Base-by-base conservation (phyloP, 2,113 vertebrate species). In the Cynocephalus volans region DNA sequence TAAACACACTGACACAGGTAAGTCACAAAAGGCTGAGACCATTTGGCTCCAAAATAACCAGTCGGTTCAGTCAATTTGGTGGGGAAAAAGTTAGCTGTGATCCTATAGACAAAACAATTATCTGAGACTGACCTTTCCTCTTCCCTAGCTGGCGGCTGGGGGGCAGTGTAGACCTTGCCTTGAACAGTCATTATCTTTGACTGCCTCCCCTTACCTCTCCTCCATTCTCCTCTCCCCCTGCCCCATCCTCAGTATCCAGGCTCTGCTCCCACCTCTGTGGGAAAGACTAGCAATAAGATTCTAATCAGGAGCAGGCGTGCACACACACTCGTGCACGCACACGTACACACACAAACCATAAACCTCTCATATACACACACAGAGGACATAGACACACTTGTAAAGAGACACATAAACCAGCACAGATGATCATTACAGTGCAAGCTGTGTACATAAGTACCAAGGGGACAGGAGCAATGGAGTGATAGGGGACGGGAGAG, bases 41-140 rank as follows among this genome's bases (percentile, higher is more conserved):
- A 75, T 26, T 45, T 73, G 80, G 75, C 69, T 87, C 50, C 72
- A 72, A 77, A 88, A 81, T 58, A 92, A 91, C 80, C 52, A 56
- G 56, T 21, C 67, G 86, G 56, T 77, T 93, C 82, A 76, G 69
- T 45, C 70, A 84, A 18, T 64, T 50, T 60, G 48, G 58, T 5
- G 19, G 50, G 45, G 87, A 84, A 76, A 94, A 93, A 73, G 73
- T 70, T 93, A 26, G 96, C 97, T 96, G 97, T 95, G 97, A 97
- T 95, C 96, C 93, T 31, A 91, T 48, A 97, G 97, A 96, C 98
- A 98, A 97, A 98, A 96, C 80, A 82, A 81, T 95, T 50, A 79
- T 72, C n/a, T 58, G 24, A 95, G 56, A 79, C 2, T 79, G 92
- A 96, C 90, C 90, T 97, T 54, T 23, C 54, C n/a, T 3, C 69